Evolutionary conservation across 2,113 vertebrate species (phyloP), one percentile per base, ranked within the genome.

Genomic region (Canis aureus): DNA sequence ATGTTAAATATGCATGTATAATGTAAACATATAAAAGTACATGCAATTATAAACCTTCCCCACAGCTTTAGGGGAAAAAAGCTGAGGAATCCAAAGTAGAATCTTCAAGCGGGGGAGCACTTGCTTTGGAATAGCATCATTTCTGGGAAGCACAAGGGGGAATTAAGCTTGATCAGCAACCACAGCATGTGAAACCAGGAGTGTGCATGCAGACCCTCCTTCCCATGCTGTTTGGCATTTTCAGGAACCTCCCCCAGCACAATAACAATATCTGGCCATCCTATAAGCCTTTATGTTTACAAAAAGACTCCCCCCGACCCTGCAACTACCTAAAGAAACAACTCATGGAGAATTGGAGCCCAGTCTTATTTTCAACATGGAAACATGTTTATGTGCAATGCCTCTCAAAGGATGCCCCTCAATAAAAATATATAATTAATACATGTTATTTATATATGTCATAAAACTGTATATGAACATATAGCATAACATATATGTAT

Each of bases 151-250:
- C 15, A 19, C 0, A 4, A n/a, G 55, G 67, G 49, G 38, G 11
- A 27, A 38, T 20, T 57, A 27, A 51, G 49, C 32, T 49, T 25
- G 27, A 22, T 38, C 85, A 19, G 13, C 62, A 64, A 3, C 11
- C 38, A 66, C 0, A 2, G 11, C 27, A 62, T 0, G 1, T 2
- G 0, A 12, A 17, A 8, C 82, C 59, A 8, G 57, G 82, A 53
- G 27, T 3, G 7, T 3, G 38, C 3, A 0, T 0, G 3, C 8
- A 10, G 51, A 11, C 55, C 32, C 13, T 29, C 35, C 29, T 57
- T 8, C 38, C 23, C 1, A 0, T 10, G 35, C 43, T 3, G 8
- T 22, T 2, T 1, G 20, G 38, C 23, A 0, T 2, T 15, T 49
- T 51, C 25, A 55, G 74, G 53, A 1, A 3, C 8, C 79, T 9